Base-by-base conservation (phyloP, 2,797 vertebrate genomes). In the Poliocrania exsul region DNA sequence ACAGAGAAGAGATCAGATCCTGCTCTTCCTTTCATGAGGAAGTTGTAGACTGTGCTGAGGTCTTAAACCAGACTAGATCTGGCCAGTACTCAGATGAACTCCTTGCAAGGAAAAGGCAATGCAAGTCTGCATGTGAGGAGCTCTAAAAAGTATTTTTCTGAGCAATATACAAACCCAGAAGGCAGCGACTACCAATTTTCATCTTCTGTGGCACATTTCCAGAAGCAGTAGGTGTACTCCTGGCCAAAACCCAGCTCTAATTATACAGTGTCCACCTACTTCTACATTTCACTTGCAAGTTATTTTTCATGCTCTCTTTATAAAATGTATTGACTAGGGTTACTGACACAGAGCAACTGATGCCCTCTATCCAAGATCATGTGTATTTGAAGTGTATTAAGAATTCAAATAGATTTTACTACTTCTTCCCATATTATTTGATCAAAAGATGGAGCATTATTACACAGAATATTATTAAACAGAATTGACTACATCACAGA, bases 241-340 rank as follows among this genome's bases (percentile, higher is more conserved):
- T 96, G 95, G 95, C 89, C 80, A 93, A 81, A 94, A 25, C 7
- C 85, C 95, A 96, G 51, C 77, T 92, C 87, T 84, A 93, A 90
- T 93, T 94, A 95, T 66, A 67, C 67, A 77, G 85, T 44, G 82
- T 95, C 95, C 96, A 92, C 93, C 95, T 95, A 95, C 95, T 65
- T 81, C 80, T 67, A 37, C 42, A 79, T 86, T 88, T 88, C 62
- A 85, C 51, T 67, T 88, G 58, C 70, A 81, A 96, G 60, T 64
- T 86, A 91, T 91, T 93, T 86, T 90, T 86, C 73, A 40, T 25
- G 47, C 51, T 91, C 40, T 70, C 77, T 64, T 64, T 49, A 60
- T 77, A 70, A 90, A 73, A 67, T 8, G 1, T 31, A 28, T 31
- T 53, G 75, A 78, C 54, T 40, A 40, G 51, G 25, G 46, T 86